phyloP scores from a whole-genome alignment of 1,140 invertebrate species.

The Campodea augens region DNA sequence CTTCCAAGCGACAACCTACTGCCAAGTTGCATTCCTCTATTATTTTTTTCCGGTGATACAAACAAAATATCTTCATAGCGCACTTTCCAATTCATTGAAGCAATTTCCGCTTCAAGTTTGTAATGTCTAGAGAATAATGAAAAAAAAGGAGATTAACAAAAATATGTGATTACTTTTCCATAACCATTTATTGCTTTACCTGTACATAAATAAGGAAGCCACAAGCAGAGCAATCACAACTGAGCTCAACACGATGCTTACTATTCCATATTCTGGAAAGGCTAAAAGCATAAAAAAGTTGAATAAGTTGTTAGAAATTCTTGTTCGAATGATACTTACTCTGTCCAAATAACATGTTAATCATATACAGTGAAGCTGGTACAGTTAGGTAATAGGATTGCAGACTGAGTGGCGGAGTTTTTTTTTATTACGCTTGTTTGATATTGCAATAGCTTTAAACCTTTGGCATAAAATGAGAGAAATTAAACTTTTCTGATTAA shows the following conservation, averaged over 20 bases:
- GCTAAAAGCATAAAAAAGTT: conserved; percentile 33
- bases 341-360: background rate
- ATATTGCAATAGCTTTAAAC: no score
- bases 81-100: conserved; percentile 89
- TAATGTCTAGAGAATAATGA: conserved; percentile 47
- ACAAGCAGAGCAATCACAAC: conserved; percentile 54
- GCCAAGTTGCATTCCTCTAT: background rate
- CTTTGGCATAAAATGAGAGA: no score
- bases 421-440: no score
- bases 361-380: no score
- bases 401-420: no score
- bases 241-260: conserved; percentile 62
- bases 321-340: no score
- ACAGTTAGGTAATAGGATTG: no score
- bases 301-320: background rate
- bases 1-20: background rate
- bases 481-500: no score
- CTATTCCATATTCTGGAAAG: conserved; percentile 64
- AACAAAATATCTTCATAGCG: conserved; percentile 55
- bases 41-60: conserved; percentile 16
- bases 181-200: no score
- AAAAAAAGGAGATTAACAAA: background rate
- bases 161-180: no score
- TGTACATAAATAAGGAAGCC: conserved; percentile 42
- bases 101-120: conserved; percentile 78